phyloP scores from a whole-genome alignment of 53 echinoderm and acorn worm genomes.

The Luidia sarsii region DNA sequence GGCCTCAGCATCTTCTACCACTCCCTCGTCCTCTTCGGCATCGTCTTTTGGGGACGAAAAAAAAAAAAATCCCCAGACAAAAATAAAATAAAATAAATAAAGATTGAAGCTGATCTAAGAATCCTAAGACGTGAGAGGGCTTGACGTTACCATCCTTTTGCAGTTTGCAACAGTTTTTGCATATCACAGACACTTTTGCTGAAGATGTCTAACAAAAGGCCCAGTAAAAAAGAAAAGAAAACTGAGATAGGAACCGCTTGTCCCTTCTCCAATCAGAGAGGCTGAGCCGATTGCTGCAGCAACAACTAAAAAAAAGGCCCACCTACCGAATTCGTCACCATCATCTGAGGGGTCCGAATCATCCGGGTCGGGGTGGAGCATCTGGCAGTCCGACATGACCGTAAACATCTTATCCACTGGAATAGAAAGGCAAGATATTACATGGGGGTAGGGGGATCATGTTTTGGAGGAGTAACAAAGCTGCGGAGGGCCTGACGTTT shows the following conservation, averaged over 20 bases:
- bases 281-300: no score
- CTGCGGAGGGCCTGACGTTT: no score
- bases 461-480: not conserved
- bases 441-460: not conserved
- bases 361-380: slow-evolving; percentile 89
- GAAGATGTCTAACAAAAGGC: no score
- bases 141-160: no score
- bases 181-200: no score
- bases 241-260: no score
- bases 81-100: not conserved
- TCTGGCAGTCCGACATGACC: slow-evolving; percentile 86
- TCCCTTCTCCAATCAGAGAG: no score
- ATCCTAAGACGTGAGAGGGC: no score
- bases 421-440: no score
- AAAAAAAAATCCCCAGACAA: not conserved
- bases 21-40: slow-evolving; percentile 61
- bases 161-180: no score
- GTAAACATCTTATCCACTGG: slow-evolving; percentile 86
- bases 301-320: not conserved
- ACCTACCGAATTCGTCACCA: slow-evolving; percentile 29
- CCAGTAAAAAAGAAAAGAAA: no score
- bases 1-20: slow-evolving; percentile 52
- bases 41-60: slow-evolving; percentile 39
- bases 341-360: slow-evolving; percentile 68
- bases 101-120: not conserved